These are phyloP conservation scores for Cecidostiba fungosa DNA, from an alignment of 2,888 invertebrate species.

Conservation along the genomic window DNA sequence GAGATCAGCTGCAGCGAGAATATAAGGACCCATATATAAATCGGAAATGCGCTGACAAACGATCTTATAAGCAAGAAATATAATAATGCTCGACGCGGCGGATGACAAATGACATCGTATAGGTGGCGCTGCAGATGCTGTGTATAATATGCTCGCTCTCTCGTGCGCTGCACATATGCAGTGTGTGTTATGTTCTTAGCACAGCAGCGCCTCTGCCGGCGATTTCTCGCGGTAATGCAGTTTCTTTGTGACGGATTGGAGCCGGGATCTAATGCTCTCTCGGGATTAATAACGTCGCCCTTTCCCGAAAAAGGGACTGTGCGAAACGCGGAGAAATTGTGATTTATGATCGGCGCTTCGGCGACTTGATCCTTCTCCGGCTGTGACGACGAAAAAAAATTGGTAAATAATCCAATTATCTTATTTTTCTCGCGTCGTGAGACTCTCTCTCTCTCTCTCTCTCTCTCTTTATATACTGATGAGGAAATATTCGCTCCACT, in stretches of 20 bases:
- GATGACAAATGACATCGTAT: not conserved
- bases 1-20: conserved; percentile 1
- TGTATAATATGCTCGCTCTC: not conserved
- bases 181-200: too few species aligned
- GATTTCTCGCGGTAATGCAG: conserved; percentile 9
- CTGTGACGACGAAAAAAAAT: not conserved
- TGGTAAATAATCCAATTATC: conserved; percentile 50
- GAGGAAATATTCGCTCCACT: conserved; percentile 26
- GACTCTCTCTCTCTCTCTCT: not conserved
- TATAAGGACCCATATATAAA: not conserved
- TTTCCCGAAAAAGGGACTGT: not conserved
- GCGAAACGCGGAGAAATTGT: conserved; percentile 40
- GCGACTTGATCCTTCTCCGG: not conserved
- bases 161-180: too few species aligned
- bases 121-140: not conserved
- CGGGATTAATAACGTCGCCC: conserved; percentile 40
- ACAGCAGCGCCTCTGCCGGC: not conserved
- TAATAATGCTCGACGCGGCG: conserved; percentile 8
- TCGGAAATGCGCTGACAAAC: conserved; percentile 32
- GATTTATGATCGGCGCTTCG: conserved; percentile 41
- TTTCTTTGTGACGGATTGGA: conserved; percentile 2
- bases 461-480: conserved; percentile 13
- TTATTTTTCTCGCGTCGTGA: conserved; percentile 22
- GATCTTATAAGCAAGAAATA: not conserved
- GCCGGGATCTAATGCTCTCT: not conserved